Evolutionary conservation across 2,888 invertebrate genomes (phyloP).

Genomic region (Podotricha telesiphe): DNA sequence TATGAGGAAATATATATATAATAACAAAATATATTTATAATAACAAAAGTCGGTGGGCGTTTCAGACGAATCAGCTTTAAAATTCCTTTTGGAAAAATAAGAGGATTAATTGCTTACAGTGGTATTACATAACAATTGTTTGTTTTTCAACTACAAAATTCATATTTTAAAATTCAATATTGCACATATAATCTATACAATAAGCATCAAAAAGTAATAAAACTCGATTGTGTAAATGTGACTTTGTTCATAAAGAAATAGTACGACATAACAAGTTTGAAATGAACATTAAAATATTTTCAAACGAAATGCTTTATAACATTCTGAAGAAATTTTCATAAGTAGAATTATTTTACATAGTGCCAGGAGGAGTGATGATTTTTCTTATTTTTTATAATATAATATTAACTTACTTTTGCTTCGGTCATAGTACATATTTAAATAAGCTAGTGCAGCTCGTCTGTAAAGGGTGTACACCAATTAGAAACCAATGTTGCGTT

Average conservation of each 20-base stretch:
- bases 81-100: too few species aligned
- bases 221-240: neutral
- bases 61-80: too few species aligned
- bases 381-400: conserved; percentile 22
- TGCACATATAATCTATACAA: too few species aligned
- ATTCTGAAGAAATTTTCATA: neutral
- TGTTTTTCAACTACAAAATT: too few species aligned
- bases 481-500: conserved; percentile 53
- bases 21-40: too few species aligned
- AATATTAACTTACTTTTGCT: conserved; percentile 21
- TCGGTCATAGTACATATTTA: conserved; percentile 45
- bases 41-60: too few species aligned
- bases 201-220: neutral
- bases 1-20: too few species aligned
- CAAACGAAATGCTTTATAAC: neutral
- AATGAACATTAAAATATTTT: neutral
- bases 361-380: conserved; percentile 17
- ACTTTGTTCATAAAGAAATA: too few species aligned
- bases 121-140: too few species aligned
- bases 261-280: neutral
- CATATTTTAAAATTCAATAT: too few species aligned
- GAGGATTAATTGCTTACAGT: too few species aligned
- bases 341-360: neutral
- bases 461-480: conserved; percentile 49
- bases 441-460: conserved; percentile 52